These are phyloP conservation scores for Argyresthia goedartella DNA, from an alignment of 2,888 invertebrate species.

Conservation along the genomic window DNA sequence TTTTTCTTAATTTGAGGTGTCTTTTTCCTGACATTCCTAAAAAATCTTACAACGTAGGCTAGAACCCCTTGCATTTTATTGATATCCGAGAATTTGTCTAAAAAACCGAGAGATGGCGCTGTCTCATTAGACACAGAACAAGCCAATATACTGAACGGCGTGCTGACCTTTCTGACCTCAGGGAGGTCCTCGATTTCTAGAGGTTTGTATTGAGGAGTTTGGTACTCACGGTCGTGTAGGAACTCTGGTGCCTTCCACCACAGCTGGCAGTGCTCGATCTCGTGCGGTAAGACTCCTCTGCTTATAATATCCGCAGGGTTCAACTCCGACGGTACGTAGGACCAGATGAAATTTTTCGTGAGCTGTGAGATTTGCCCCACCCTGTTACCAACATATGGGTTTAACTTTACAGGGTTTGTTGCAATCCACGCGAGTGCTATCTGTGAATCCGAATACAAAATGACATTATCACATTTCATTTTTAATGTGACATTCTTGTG, in stretches of 20 bases:
- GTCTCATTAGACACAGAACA: background rate
- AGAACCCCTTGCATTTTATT: background rate
- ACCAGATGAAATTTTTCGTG: constrained; percentile 8
- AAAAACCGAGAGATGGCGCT: background rate
- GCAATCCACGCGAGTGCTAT: constrained; percentile 10
- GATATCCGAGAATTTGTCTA: background rate
- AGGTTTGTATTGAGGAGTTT: background rate
- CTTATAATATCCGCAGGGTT: constrained; percentile 6
- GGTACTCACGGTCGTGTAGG: constrained; percentile 7
- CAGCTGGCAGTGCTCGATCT: constrained; percentile 1
- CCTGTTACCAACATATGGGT: constrained; percentile 13
- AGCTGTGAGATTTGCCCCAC: constrained; percentile 6
- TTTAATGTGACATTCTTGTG: constrained; percentile 1
- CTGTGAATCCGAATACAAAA: background rate
- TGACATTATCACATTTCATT: background rate
- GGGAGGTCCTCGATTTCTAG: background rate
- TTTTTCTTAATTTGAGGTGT: background rate
- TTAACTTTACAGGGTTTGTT: constrained; percentile 6
- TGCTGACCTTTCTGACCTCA: background rate
- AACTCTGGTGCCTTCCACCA: constrained; percentile 11
- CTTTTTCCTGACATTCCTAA: background rate
- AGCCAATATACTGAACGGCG: background rate
- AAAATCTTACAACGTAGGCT: background rate
- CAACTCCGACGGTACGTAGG: constrained; percentile 6
- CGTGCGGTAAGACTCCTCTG: constrained; percentile 9